These are phyloP conservation scores for Limnodromus scolopaceus DNA, from an alignment of 2,797 vertebrate genomes.

Conservation along the genomic window DNA sequence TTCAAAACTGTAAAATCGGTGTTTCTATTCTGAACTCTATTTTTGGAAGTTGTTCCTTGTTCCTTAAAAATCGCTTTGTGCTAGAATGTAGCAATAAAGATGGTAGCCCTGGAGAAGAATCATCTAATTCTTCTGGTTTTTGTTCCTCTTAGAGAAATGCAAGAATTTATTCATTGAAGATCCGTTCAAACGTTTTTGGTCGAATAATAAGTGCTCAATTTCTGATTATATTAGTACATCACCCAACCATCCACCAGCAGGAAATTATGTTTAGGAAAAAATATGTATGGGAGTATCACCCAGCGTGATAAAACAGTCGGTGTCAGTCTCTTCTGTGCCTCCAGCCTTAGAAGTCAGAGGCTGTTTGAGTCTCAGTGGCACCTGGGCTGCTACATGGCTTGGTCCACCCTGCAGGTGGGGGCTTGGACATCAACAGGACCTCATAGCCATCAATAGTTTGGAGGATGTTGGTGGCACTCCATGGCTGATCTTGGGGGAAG, in stretches of 20 bases:
- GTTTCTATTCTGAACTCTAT: not conserved
- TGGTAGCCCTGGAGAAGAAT: not conserved
- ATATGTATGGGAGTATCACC: not conserved
- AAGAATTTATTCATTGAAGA: not conserved
- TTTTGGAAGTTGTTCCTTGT: not conserved
- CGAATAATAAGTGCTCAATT: not conserved
- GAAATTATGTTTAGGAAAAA: not conserved
- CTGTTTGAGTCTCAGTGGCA: not conserved
- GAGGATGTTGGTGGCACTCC: not conserved
- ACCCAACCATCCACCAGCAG: not conserved
- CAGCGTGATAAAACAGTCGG: fast-evolving
- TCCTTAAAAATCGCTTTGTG: slow-evolving; percentile 12
- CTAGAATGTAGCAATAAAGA: not conserved
- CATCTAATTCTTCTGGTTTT: not conserved
- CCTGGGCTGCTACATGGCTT: not conserved
- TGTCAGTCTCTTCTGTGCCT: not conserved
- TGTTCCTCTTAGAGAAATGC: not conserved
- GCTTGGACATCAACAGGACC: not conserved
- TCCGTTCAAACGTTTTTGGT: not conserved
- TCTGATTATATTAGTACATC: not conserved
- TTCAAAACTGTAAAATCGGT: slow-evolving; percentile 14
- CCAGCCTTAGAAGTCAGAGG: not conserved
- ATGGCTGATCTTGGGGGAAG: not conserved
- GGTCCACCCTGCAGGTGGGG: not conserved
- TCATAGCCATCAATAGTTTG: not conserved